phyloP scores from a whole-genome alignment of 2,797 vertebrate species.

The Diglossa cyanea region DNA sequence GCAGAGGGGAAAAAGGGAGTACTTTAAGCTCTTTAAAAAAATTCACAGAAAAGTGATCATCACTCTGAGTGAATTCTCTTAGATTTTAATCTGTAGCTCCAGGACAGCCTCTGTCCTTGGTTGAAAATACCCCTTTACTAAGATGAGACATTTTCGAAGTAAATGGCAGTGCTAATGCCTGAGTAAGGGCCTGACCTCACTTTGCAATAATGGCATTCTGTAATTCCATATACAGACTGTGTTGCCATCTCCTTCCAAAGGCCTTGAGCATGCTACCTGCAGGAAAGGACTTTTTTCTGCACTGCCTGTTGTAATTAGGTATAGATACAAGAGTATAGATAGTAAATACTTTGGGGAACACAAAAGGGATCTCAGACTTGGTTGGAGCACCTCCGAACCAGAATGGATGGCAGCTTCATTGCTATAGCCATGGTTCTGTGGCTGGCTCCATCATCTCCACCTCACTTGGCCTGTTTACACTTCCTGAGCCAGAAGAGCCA shows the following conservation, averaged over 20 bases:
- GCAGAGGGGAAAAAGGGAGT: not conserved
- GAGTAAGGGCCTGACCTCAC: constrained; percentile 22
- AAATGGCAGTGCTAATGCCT: not conserved
- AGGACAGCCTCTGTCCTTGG: not conserved
- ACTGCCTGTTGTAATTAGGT: not conserved
- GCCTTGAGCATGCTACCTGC: not conserved
- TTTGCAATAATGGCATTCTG: not conserved
- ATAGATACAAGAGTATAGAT: not conserved
- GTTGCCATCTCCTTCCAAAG: not conserved
- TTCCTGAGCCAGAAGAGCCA: not conserved
- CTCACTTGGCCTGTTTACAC: not conserved
- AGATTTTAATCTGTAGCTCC: not conserved
- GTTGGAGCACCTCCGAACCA: not conserved
- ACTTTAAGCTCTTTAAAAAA: not conserved
- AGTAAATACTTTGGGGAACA: not conserved
- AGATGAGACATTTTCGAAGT: not conserved
- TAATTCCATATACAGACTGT: not conserved
- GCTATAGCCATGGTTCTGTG: not conserved
- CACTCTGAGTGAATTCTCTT: not conserved
- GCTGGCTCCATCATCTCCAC: not conserved
- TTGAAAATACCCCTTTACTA: not conserved
- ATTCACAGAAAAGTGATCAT: not conserved
- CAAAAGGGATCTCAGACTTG: not conserved
- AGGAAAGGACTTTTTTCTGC: not conserved
- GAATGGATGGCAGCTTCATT: not conserved